Evolutionary conservation across 2,888 invertebrate species (phyloP).

Genomic region (Allygus modestus): DNA sequence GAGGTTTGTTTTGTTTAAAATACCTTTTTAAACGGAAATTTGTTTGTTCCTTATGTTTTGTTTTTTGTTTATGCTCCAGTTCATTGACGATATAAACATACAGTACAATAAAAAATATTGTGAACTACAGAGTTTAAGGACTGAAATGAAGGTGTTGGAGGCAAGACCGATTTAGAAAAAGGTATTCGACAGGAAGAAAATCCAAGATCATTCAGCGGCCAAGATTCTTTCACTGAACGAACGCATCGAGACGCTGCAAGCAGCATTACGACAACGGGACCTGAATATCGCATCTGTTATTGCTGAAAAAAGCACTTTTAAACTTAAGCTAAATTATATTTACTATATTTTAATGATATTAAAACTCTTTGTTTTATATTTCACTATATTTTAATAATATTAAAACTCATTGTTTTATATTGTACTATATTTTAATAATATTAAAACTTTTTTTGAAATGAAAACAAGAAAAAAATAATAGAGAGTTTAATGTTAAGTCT

Average conservation of each 20-base stretch:
- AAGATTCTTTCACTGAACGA: neutral
- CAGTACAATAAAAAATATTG: too few species aligned
- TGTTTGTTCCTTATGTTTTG: too few species aligned
- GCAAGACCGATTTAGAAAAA: neutral
- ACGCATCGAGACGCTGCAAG: neutral
- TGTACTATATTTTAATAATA: constrained; percentile 4
- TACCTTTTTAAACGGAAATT: too few species aligned
- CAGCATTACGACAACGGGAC: constrained; percentile 6
- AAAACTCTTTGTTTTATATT: neutral
- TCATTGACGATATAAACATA: too few species aligned
- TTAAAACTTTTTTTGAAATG: neutral
- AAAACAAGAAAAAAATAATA: neutral
- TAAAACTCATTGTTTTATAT: constrained; percentile 11
- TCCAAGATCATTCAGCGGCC: neutral
- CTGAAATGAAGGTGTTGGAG: neutral
- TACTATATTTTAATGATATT: neutral
- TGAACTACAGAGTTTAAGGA: neutral
- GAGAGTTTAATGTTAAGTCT: neutral
- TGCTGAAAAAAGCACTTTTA: neutral
- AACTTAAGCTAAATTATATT: neutral
- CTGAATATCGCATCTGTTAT: neutral
- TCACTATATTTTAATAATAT: constrained; percentile 4
- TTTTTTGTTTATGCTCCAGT: too few species aligned
- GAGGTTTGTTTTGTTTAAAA: too few species aligned
- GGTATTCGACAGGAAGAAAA: neutral